phyloP scores from a whole-genome alignment of 1,140 invertebrate genomes.

The Drosophila pectinifera region DNA sequence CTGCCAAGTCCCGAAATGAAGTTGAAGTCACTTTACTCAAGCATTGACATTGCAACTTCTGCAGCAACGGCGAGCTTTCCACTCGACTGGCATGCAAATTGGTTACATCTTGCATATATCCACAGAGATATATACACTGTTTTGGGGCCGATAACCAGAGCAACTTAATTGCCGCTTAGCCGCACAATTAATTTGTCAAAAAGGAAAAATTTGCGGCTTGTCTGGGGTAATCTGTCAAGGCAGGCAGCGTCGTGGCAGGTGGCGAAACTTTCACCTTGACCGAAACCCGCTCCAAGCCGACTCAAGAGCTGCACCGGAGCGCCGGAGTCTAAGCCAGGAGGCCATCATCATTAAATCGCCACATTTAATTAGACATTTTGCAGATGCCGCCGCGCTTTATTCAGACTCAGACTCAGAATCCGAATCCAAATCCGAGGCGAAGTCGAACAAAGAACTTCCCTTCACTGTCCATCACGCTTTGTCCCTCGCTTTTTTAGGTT shows the following conservation, averaged over 20 bases:
- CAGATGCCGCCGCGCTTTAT: slow-evolving; percentile 22
- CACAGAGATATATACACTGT: slow-evolving; percentile 6
- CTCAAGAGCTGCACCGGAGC: slow-evolving; percentile 29
- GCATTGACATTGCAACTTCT: slow-evolving; percentile 50
- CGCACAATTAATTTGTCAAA: slow-evolving; percentile 78
- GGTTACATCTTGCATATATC: slow-evolving; percentile 46
- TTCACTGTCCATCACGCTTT: slow-evolving; percentile 61
- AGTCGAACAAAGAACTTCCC: slow-evolving; percentile 74
- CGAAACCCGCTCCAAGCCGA: slow-evolving; percentile 38
- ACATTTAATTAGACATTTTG: slow-evolving; percentile 61
- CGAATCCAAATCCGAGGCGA: slow-evolving; percentile 22
- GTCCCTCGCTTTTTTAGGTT: not conserved
- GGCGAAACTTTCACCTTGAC: slow-evolving; percentile 80
- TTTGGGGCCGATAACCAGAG: slow-evolving; percentile 47
- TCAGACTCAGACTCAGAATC: slow-evolving; percentile 17
- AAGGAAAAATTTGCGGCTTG: slow-evolving; percentile 24
- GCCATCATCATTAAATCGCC: slow-evolving; percentile 60
- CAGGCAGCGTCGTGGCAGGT: slow-evolving; percentile 52
- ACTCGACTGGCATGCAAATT: slow-evolving; percentile 63
- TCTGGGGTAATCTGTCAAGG: slow-evolving; percentile 36
- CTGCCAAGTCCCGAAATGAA: slow-evolving; percentile 52
- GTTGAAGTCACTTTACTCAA: slow-evolving; percentile 65
- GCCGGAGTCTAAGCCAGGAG: slow-evolving; percentile 43
- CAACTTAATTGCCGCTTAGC: slow-evolving; percentile 71
- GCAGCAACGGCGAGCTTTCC: slow-evolving; percentile 46